Percentiles rank a stretch among this genome's conserved stretches.
phyloP scores from a whole-genome alignment of 2,797 vertebrate species.

The Morus bassanus region DNA sequence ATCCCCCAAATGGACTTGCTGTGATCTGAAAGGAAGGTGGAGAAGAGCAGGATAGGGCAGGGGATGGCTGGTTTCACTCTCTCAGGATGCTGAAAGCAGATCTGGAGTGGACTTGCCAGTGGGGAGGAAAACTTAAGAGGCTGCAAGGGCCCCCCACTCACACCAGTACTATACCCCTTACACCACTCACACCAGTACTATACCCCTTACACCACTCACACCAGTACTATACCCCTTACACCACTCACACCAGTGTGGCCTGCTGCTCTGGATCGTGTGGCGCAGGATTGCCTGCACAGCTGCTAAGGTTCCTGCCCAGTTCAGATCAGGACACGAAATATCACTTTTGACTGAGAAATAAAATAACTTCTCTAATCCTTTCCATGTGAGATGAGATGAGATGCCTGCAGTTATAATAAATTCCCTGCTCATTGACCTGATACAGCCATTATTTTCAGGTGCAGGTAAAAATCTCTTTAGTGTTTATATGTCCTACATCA shows the following conservation, averaged over 20 bases:
- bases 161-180: not conserved
- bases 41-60: not conserved
- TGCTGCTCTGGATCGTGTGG: not conserved
- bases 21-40: not conserved
- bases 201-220: not conserved
- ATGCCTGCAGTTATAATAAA: not conserved
- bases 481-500: not conserved
- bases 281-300: not conserved
- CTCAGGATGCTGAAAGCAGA: not conserved
- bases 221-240: not conserved
- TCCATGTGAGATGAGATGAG: not conserved
- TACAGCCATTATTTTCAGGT: not conserved
- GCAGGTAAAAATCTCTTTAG: not conserved
- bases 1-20: not conserved
- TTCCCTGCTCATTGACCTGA: not conserved
- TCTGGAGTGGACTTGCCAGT: not conserved
- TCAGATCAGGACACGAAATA: not conserved
- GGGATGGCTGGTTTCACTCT: not conserved
- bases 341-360: not conserved
- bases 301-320: not conserved
- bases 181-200: not conserved
- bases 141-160: not conserved
- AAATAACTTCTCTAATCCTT: not conserved
- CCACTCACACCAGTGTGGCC: not conserved
- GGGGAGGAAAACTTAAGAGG: not conserved